Evolutionary conservation across 2,888 invertebrate species (phyloP), one percentile per base, ranked within the genome.

Genomic region (Fragum sueziense): DNA sequence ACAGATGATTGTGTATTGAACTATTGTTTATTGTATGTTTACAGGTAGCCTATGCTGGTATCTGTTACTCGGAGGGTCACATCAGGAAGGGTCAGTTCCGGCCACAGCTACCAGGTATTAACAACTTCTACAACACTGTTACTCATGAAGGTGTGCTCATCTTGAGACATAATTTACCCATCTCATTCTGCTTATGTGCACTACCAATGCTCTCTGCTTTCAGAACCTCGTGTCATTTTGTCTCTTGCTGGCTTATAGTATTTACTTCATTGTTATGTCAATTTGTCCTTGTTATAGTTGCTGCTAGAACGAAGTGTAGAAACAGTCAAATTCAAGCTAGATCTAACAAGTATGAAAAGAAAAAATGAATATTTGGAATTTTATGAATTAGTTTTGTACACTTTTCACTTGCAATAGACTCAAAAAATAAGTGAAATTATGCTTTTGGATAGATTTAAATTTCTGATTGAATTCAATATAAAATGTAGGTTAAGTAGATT

Each of bases 11-110:
- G 37, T 37, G 14, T 37, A 37, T 37, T 37, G n/a, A n/a, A n/a
- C n/a, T n/a, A n/a, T n/a, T n/a, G n/a, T n/a, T n/a, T 9, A 20
- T 47, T 70, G 22, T 31, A 31, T 52, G 3, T 1, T 27, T 20
- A 3, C 86, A 94, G 94, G 93, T 94, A 0, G 91, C 91, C 78
- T 94, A 92, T 86, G 93, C 93, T 29, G 94, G 94, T 27, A 93
- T 93, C 0, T 94, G 94, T 80, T 93, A 93, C 67, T 91, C 93
- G 4, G 94, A 94, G 72, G 91, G 92, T 7, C 93, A 93, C 84
- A 90, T 93, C 34, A 89, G 91, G 47, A 92, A 92, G 76, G 92
- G 92, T 65, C 92, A 93, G 65, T 91, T 92, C 76, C 91, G 93
- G 17, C 91, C 93, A 29, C 89, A 90, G 54, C 91, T 93, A 47